phyloP scores from a whole-genome alignment of 2,888 invertebrate species.

The Mesochorus sp. region DNA sequence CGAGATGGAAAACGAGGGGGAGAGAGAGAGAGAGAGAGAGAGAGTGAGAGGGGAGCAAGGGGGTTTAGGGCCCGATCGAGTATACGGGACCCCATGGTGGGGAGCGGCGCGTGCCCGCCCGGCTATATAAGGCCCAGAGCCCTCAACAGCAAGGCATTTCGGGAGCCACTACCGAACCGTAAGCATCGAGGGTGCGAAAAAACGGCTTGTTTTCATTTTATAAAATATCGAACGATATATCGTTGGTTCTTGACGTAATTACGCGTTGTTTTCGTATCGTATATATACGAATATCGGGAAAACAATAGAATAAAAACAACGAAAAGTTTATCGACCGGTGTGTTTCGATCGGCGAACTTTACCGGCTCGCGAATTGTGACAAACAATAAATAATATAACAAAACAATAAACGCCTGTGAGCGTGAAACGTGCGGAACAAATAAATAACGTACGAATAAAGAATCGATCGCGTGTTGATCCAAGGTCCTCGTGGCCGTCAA shows the following conservation, averaged over 20 bases:
- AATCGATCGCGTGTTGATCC: constrained; percentile 53
- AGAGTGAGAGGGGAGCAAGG: constrained; percentile 74
- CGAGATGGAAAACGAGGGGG: constrained; percentile 59
- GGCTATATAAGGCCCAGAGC: constrained; percentile 81
- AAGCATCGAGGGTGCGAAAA: constrained; percentile 74
- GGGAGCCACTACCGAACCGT: constrained; percentile 79
- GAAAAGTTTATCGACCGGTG: neutral
- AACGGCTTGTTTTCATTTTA: constrained; percentile 25
- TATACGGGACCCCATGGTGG: constrained; percentile 83
- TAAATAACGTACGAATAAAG: neutral
- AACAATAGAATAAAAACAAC: neutral
- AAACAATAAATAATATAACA: too few relatives aligned
- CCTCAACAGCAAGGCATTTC: constrained; percentile 80
- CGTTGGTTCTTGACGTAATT: neutral
- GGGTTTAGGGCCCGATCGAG: constrained; percentile 83
- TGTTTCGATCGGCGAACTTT: too few relatives aligned
- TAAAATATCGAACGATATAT: neutral
- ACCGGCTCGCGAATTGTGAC: too few relatives aligned
- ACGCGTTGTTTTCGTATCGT: neutral
- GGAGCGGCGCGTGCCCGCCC: constrained; percentile 86
- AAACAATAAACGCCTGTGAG: neutral
- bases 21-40: constrained; percentile 68
- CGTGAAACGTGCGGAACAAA: neutral
- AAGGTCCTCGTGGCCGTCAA: constrained; percentile 57
- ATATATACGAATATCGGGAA: neutral